phyloP scores from a whole-genome alignment of 1,140 invertebrate species.

The Sycophila sp. region DNA sequence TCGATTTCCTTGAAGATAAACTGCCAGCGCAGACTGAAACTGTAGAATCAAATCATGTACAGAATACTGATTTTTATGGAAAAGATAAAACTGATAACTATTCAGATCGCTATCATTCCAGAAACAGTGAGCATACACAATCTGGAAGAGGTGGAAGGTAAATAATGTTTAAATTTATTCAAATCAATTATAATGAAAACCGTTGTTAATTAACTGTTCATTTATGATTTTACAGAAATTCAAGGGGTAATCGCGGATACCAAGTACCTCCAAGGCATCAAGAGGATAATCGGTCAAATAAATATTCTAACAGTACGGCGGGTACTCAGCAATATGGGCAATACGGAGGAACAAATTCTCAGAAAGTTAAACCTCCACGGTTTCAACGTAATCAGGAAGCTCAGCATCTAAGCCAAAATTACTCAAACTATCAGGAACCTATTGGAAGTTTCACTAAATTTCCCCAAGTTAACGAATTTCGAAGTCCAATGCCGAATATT shows the following conservation, averaged over 20 bases:
- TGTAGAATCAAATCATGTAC: conserved; percentile 42
- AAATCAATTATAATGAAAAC: not conserved
- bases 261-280: conserved; percentile 54
- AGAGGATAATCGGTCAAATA: conserved; percentile 51
- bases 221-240: conserved; percentile 40
- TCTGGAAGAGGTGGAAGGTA: conserved; percentile 53
- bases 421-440: conserved; percentile 41
- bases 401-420: conserved; percentile 35
- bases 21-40: conserved; percentile 70
- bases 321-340: conserved; percentile 40
- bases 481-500: conserved; percentile 34
- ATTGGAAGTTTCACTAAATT: conserved; percentile 42
- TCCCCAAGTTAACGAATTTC: conserved; percentile 44
- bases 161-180: not conserved
- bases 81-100: conserved; percentile 50
- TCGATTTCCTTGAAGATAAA: conserved; percentile 88
- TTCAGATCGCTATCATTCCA: conserved; percentile 50
- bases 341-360: conserved; percentile 44
- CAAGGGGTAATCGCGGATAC: conserved; percentile 50
- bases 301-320: conserved; percentile 46
- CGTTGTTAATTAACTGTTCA: not conserved
- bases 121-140: conserved; percentile 45
- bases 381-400: conserved; percentile 58
- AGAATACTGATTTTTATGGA: conserved; percentile 40
- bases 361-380: conserved; percentile 59